These are phyloP conservation scores for Hesperophylax magnus DNA, from an alignment of 1,140 invertebrate species.

Conservation along the genomic window DNA sequence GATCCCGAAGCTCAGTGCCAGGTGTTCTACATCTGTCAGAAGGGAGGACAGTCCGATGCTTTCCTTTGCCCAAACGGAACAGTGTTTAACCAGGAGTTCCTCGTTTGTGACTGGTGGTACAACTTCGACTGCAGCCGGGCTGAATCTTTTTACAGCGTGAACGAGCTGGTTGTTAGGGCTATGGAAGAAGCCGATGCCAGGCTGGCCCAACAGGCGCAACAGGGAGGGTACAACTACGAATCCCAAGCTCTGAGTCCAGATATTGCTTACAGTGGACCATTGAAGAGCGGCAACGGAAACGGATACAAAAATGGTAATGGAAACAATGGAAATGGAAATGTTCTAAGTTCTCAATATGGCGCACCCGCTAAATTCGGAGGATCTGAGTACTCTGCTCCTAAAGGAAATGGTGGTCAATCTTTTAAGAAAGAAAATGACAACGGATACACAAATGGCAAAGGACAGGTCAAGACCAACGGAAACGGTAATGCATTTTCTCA, in stretches of 20 bases:
- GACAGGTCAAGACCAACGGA: conserved; percentile 44
- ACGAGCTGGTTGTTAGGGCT: conserved; percentile 50
- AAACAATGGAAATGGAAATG: conserved; percentile 36
- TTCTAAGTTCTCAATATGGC: too few species aligned
- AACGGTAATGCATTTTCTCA: conserved; percentile 6
- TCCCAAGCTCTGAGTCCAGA: conserved; percentile 26
- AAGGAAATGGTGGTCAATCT: too few species aligned
- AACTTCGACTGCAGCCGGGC: conserved; percentile 68
- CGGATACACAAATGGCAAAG: conserved; percentile 1
- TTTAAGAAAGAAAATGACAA: not conserved
- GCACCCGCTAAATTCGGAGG: too few species aligned
- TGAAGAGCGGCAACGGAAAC: conserved; percentile 34
- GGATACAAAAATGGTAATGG: conserved; percentile 45
- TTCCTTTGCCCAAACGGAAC: conserved; percentile 76
- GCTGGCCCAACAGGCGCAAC: conserved; percentile 18
- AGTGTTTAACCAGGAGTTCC: conserved; percentile 72
- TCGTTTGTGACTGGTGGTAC: conserved; percentile 74
- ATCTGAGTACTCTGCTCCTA: too few species aligned
- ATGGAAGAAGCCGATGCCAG: conserved; percentile 57
- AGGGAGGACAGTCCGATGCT: conserved; percentile 65
- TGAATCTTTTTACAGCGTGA: conserved; percentile 54
- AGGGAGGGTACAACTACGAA: conserved; percentile 49
- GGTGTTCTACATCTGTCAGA: conserved; percentile 71
- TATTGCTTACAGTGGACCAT: conserved; percentile 18
- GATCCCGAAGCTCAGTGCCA: conserved; percentile 70